These are phyloP conservation scores for Echinarachnius parma DNA, from an alignment of 53 echinoderm and acorn worm species.

Conservation along the genomic window DNA sequence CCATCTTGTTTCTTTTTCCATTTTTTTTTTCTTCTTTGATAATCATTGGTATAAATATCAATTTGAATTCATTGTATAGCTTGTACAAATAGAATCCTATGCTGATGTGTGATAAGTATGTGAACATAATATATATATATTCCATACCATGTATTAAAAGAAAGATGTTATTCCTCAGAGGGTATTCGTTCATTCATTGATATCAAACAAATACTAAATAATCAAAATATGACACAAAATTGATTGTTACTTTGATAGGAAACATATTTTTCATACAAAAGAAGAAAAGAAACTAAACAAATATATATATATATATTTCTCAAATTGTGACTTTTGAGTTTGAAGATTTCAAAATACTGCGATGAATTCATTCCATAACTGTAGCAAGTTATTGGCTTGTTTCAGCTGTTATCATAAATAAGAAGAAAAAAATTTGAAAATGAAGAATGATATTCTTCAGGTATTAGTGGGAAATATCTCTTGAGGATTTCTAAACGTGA, in stretches of 20 bases:
- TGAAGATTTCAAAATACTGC: background rate
- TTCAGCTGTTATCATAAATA: too few species aligned
- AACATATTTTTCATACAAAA: constrained; percentile 21
- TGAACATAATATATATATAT: constrained; percentile 55
- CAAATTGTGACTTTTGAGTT: constrained; percentile 5
- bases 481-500: too few species aligned
- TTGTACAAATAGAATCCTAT: constrained; percentile 49
- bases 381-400: too few species aligned
- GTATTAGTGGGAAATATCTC: too few species aligned
- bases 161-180: constrained; percentile 34
- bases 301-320: too few species aligned
- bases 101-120: constrained; percentile 29
- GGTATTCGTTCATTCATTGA: constrained; percentile 39
- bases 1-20: background rate
- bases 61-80: constrained; percentile 41
- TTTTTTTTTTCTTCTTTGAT: constrained; percentile 7
- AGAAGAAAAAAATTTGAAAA: too few species aligned
- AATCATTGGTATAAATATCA: constrained; percentile 23
- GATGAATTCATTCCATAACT: too few species aligned
- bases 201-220: constrained; percentile 23
- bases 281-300: too few species aligned
- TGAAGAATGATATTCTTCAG: too few species aligned
- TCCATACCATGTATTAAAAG: constrained; percentile 44
- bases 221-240: background rate
- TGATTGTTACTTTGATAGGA: background rate